phyloP scores from a whole-genome alignment of 2,797 vertebrate genomes.

The Phaenicophaeus curvirostris region DNA sequence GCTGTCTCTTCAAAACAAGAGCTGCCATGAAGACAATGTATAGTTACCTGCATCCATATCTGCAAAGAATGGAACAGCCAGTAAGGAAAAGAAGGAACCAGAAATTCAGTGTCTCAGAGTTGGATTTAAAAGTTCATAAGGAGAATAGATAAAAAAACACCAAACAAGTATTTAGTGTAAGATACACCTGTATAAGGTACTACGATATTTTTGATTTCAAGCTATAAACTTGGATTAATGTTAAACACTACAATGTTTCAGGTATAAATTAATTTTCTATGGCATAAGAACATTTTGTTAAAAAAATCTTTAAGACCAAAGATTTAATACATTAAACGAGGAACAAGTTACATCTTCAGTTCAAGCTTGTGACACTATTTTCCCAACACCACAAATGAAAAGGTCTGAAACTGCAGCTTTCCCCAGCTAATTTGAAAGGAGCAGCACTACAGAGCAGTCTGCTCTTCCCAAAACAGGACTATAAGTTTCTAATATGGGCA shows the following conservation, averaged over 20 bases:
- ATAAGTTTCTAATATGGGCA: neutral
- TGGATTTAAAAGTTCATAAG: slow-evolving; percentile 73
- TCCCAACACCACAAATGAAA: neutral
- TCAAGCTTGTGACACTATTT: neutral
- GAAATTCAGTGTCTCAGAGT: slow-evolving; percentile 84
- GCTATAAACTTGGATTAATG: neutral
- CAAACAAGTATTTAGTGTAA: slow-evolving; percentile 20
- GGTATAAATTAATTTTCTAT: neutral
- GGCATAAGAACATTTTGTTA: neutral
- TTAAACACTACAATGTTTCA: neutral
- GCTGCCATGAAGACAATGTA: slow-evolving; percentile 77
- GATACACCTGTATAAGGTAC: neutral
- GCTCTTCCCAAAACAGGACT: neutral
- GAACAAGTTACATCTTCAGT: neutral
- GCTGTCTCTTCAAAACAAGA: slow-evolving; percentile 69
- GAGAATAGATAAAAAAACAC: slow-evolving; percentile 68
- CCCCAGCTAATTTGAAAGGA: neutral
- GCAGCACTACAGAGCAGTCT: neutral
- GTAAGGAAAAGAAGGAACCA: slow-evolving; percentile 86
- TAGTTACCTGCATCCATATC: slow-evolving; percentile 99
- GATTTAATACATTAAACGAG: neutral
- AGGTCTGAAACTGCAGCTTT: neutral
- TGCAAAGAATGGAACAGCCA: slow-evolving; percentile 92
- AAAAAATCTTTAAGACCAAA: neutral
- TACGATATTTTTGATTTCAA: neutral